Evolutionary conservation across 1,140 invertebrate genomes (phyloP).

Genomic region (Zaprionus davidi): DNA sequence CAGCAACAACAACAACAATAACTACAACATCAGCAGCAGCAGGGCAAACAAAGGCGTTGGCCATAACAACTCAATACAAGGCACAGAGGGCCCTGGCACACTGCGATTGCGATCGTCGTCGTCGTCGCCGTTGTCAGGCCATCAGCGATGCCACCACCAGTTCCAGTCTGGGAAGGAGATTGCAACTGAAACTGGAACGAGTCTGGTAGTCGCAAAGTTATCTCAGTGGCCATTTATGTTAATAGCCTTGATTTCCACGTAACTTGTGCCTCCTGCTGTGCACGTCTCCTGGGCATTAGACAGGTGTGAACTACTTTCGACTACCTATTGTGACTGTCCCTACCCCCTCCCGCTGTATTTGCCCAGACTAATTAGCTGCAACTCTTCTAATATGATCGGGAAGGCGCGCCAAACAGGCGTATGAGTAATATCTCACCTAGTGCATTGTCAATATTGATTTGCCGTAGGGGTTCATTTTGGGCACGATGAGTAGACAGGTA

Average conservation of each 20-base stretch:
- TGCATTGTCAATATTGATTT: constrained; percentile 53
- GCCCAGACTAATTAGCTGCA: constrained; percentile 66
- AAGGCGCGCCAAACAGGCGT: constrained; percentile 63
- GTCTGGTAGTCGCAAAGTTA: constrained; percentile 20
- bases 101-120: constrained; percentile 41
- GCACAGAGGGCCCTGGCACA: constrained; percentile 24
- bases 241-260: constrained; percentile 73
- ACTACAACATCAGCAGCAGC: constrained; percentile 34
- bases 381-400: constrained; percentile 62
- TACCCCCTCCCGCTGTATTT: not conserved
- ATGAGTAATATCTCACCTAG: constrained; percentile 77
- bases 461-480: constrained; percentile 23
- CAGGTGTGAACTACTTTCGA: constrained; percentile 79
- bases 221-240: constrained; percentile 66
- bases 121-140: constrained; percentile 11
- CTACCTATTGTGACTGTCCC: constrained; percentile 36
- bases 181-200: constrained; percentile 22
- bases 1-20: constrained; percentile 41
- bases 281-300: constrained; percentile 18
- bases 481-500: not conserved
- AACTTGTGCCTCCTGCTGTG: constrained; percentile 34
- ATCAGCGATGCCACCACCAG: constrained; percentile 1
- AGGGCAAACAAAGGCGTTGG: constrained; percentile 80
- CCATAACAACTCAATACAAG: constrained; percentile 80
- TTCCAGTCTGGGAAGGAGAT: not conserved